phyloP scores from a whole-genome alignment of 2,113 vertebrate species.

The Anguilla japonica region DNA sequence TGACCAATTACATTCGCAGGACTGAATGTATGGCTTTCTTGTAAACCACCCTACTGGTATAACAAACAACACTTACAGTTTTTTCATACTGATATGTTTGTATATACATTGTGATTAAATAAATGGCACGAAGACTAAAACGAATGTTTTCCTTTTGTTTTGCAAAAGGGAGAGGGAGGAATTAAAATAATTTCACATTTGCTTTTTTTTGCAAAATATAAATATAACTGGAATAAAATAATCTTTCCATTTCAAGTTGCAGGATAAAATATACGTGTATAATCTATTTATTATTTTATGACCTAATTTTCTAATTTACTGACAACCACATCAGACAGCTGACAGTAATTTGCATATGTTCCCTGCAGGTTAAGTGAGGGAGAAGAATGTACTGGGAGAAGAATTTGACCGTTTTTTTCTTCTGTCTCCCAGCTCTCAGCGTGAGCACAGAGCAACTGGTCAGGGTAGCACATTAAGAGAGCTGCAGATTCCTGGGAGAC shows the following conservation, averaged over 20 bases:
- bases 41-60: not conserved
- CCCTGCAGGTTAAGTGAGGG: not conserved
- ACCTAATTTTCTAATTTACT: not conserved
- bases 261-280: constrained; percentile 14
- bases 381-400: not conserved
- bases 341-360: not conserved
- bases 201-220: constrained; percentile 8
- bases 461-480: too few species aligned
- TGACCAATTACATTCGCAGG: not conserved
- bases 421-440: not conserved
- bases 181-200: constrained; percentile 4
- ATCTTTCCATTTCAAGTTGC: constrained; percentile 21
- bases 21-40: not conserved
- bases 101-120: not conserved
- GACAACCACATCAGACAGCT: not conserved
- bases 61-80: constrained; percentile 2
- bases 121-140: constrained; percentile 13
- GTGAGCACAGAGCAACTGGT: constrained; percentile 19
- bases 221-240: constrained; percentile 17
- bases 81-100: not conserved
- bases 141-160: not conserved
- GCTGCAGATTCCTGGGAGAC: too few species aligned
- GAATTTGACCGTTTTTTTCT: not conserved
- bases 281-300: not conserved
- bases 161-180: not conserved